Evolutionary conservation across 1,140 invertebrate genomes (phyloP), one percentile per base, ranked within the genome.

Genomic region (Dreissena rostriformis): DNA sequence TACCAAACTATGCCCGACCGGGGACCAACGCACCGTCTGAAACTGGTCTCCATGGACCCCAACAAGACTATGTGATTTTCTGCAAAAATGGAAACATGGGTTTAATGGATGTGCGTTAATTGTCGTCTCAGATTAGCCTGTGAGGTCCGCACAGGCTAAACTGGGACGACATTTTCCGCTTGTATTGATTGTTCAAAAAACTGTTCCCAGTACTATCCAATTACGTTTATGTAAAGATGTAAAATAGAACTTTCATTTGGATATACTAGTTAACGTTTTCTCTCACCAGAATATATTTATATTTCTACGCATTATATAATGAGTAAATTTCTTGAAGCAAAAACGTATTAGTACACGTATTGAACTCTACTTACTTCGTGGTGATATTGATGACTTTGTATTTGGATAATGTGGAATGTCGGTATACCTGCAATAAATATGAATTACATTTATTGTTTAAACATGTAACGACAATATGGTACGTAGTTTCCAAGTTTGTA

Each of bases 351-450:
- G 39, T 5, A 39, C 2, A 49, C 4, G 17, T 7, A 49, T 49
- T 17, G 0, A 70, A 49, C 51, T 95, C 94, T 66, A 95, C 93
- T 93, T 93, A 96, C 96, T 95, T 95, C 61, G 96, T 96, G 63
- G 95, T 94, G 73, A 96, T 95, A 92, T 97, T 96, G 90, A 96
- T 96, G 39, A 97, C 95, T 90, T 96, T 95, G 91, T 97, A 97
- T 87, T 95, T 95, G 7, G 97, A 97, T 88, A 96, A 92, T 92
- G 96, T 97, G 14, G 97, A 97, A 91, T 96, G 95, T 39, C 96
- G 95, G 92, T 97, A 97, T 1, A 97, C 92, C 94, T 92, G 88
- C 11, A 92, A 92, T 29, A 29, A 24, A 84, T 67, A 74, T 76
- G 28, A 86, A 10, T 17, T 28, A 14, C 24, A 39, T n/a, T n/a